Evolutionary conservation across 1,140 invertebrate genomes (phyloP).

Genomic region (Popillia japonica): DNA sequence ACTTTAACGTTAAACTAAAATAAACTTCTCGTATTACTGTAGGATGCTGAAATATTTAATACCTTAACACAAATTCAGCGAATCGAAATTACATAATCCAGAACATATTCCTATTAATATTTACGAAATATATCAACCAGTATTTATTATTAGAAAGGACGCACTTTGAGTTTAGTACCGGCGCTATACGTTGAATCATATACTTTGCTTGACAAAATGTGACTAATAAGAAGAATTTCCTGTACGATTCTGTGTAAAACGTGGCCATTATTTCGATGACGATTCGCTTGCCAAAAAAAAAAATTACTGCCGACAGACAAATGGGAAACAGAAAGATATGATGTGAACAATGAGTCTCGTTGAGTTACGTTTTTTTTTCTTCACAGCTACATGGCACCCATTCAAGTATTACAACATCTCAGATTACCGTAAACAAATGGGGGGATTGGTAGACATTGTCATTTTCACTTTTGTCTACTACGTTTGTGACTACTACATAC

Average conservation of each 20-base stretch:
- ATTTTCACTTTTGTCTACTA: neutral
- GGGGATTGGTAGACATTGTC: neutral
- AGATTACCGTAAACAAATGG: neutral
- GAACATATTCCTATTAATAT: neutral
- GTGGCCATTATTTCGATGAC: neutral
- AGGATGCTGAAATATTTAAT: neutral
- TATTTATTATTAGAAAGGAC: neutral
- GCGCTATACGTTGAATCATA: neutral
- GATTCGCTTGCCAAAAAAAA: neutral
- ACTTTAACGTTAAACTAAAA: no score
- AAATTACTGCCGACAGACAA: neutral
- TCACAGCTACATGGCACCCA: neutral
- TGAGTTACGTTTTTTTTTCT: neutral
- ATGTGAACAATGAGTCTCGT: neutral
- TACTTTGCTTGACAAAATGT: neutral
- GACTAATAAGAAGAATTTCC: constrained; percentile 8
- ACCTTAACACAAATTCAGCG: neutral
- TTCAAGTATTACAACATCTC: neutral
- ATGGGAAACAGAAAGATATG: neutral
- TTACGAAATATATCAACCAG: neutral
- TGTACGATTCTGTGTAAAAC: neutral
- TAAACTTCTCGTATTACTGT: no score
- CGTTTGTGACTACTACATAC: neutral
- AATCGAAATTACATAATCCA: neutral
- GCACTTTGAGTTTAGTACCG: neutral